phyloP scores from a whole-genome alignment of 2,113 vertebrate species.

The Rhea pennata region DNA sequence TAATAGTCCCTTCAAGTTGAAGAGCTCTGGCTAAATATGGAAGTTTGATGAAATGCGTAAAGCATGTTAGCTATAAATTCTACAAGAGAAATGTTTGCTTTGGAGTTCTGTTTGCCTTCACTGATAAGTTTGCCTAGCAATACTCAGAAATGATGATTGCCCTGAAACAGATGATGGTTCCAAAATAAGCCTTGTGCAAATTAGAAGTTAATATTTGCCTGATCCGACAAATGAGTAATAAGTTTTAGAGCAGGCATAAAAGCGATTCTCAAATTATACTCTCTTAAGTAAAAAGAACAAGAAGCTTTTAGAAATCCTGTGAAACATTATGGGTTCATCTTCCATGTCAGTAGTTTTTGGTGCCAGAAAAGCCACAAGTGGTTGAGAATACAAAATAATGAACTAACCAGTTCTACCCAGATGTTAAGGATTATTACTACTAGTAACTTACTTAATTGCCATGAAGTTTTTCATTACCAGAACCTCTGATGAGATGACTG shows the following conservation, averaged over 20 bases:
- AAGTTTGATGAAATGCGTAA: constrained; percentile 1
- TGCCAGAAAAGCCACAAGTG: background rate
- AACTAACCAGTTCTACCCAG: constrained; percentile 15
- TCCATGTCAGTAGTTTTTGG: background rate
- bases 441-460: constrained; percentile 36
- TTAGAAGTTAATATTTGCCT: background rate
- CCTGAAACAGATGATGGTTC: constrained; percentile 1
- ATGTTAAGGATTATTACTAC: constrained; percentile 45
- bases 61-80: background rate
- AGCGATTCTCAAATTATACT: background rate
- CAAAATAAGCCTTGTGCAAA: constrained; percentile 15
- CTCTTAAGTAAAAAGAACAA: constrained; percentile 10
- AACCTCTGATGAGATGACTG: constrained; percentile 6
- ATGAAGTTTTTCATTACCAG: constrained; percentile 25
- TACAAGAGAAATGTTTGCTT: constrained; percentile 11
- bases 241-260: background rate
- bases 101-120: constrained; percentile 20
- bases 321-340: constrained; percentile 1
- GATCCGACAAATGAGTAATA: background rate
- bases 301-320: constrained; percentile 22
- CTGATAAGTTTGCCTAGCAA: constrained; percentile 5
- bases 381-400: constrained; percentile 16
- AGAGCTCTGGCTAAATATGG: background rate
- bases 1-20: constrained; percentile 1
- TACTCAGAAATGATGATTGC: background rate